Evolutionary conservation across 2,888 invertebrate genomes (phyloP).

Genomic region (Chymomyza procnemis): DNA sequence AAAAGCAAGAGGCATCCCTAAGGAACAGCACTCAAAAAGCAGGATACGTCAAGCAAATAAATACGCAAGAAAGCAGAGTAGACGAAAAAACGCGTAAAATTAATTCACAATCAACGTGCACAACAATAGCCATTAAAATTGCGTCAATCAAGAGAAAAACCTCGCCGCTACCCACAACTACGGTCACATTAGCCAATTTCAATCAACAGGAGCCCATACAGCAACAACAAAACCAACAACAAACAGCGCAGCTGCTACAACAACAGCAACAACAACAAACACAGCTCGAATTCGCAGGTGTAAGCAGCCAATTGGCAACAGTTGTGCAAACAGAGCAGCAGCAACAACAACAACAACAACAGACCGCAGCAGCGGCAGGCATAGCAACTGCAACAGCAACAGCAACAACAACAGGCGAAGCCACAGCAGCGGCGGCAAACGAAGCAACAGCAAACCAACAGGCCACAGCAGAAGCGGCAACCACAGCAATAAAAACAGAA

Average conservation of each 20-base stretch:
- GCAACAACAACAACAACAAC: conserved; percentile 27
- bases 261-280: conserved; percentile 24
- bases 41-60: not conserved
- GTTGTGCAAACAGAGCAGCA: conserved; percentile 7
- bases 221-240: conserved; percentile 25
- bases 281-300: conserved; percentile 11
- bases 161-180: conserved; percentile 67
- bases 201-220: conserved; percentile 41
- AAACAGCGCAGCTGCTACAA: conserved; percentile 12
- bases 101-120: conserved; percentile 50
- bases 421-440: conserved; percentile 6
- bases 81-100: conserved; percentile 12
- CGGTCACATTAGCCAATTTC: conserved; percentile 54
- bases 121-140: conserved; percentile 74
- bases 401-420: conserved; percentile 16
- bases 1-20: conserved; percentile 3
- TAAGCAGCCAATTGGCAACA: conserved; percentile 1
- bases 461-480: conserved; percentile 27
- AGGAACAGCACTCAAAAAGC: conserved; percentile 8
- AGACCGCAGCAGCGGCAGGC: conserved; percentile 30
- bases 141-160: conserved; percentile 77
- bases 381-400: conserved; percentile 18
- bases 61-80: not conserved
- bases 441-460: conserved; percentile 24
- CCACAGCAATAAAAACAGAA: conserved; percentile 16